Percentiles rank a stretch among this genome's conserved stretches.
Conservation (phyloP, 2,113 vertebrate genomes). For the Brachyhypopomus gauderio region DNA sequence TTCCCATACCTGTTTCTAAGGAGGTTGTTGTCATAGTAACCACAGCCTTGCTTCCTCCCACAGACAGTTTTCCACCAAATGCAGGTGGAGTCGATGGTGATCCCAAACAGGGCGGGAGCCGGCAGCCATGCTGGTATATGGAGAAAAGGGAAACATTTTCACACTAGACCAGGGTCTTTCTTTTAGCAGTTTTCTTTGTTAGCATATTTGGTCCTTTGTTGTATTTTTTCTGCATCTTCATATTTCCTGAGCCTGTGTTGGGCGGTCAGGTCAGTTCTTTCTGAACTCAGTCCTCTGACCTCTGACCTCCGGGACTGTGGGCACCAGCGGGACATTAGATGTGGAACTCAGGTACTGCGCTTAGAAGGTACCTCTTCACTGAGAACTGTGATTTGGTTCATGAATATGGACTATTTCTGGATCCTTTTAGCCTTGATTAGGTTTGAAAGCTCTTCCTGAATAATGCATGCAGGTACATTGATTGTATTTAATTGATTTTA, state of each 20-base stretch:
- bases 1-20: constrained; percentile 83
- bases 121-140: constrained; percentile 86
- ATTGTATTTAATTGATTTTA: not conserved
- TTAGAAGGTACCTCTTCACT: too few relatives aligned
- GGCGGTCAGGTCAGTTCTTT: not conserved
- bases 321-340: not conserved
- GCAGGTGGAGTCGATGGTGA: constrained; percentile 88
- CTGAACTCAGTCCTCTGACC: not conserved
- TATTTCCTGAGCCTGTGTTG: not conserved
- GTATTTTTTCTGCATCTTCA: not conserved
- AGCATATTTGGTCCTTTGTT: too few relatives aligned
- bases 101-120: constrained; percentile 85
- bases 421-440: not conserved
- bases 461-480: not conserved
- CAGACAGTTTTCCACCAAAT: constrained; percentile 83
- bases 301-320: not conserved
- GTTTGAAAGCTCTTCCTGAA: not conserved
- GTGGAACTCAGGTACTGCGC: not conserved
- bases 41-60: constrained; percentile 76
- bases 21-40: constrained; percentile 88
- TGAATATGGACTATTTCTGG: too few relatives aligned
- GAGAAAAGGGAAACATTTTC: not conserved
- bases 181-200: too few relatives aligned
- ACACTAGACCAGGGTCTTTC: not conserved
- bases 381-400: too few relatives aligned